Conservation (phyloP, 2,888 invertebrate genomes). For the Scaptomyza tumidula region DNA sequence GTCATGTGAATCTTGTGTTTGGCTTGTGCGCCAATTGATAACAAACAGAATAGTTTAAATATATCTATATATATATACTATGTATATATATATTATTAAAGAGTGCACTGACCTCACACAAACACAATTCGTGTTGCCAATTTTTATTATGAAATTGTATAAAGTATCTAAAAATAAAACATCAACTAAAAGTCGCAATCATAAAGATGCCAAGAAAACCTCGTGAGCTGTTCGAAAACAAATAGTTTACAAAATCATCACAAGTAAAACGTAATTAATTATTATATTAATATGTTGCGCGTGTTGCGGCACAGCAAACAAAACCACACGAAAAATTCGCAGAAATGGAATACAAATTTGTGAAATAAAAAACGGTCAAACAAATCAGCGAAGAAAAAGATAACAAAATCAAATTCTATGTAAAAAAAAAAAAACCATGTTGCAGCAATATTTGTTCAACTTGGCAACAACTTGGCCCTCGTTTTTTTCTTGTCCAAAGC, state of each 20-base stretch:
- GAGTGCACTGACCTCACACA: conserved; percentile 62
- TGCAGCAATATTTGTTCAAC: not conserved
- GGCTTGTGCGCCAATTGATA: too few species aligned
- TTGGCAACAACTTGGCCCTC: conserved; percentile 35
- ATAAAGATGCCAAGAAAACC: conserved; percentile 45
- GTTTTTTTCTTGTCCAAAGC: conserved; percentile 5
- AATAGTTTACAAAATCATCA: conserved; percentile 17
- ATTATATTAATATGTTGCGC: conserved; percentile 27
- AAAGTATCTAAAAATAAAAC: not conserved
- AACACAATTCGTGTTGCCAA: conserved; percentile 24
- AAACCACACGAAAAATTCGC: conserved; percentile 1
- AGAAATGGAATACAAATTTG: conserved; percentile 10
- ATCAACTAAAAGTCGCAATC: conserved; percentile 11
- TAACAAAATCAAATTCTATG: conserved; percentile 23
- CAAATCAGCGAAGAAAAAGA: conserved; percentile 5
- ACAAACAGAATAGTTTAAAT: too few species aligned
- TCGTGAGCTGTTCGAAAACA: conserved; percentile 36
- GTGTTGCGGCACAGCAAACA: too few species aligned
- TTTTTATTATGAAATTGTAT: conserved; percentile 18
- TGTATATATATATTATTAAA: not conserved
- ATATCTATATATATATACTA: too few species aligned
- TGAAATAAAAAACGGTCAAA: not conserved
- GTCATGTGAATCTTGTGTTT: too few species aligned
- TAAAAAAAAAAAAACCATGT: too few species aligned
- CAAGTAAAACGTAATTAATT: conserved; percentile 16